Evolutionary conservation across 2,113 vertebrate species (phyloP), one percentile per base, ranked within the genome.

Genomic region (Syrmaticus mikado): DNA sequence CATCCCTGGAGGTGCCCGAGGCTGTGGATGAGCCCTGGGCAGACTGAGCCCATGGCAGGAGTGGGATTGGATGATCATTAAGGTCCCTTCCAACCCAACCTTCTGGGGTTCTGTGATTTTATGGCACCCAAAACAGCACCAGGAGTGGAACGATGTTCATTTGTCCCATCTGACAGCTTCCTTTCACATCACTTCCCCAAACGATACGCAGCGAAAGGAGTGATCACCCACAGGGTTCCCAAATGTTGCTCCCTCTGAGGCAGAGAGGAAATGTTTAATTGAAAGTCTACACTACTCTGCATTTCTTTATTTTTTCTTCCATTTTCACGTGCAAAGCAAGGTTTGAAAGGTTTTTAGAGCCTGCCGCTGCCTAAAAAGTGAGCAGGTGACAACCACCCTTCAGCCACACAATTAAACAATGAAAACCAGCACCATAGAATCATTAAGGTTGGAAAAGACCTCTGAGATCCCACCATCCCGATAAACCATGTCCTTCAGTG

Each of bases 321-420:
- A 74, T 80, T 78, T 48, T 53, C 34, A 43, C 5, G 55, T 48
- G 48, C 70, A 82, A 57, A 20, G 21, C 21, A 20, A 66, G 10
- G 40, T 32, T 57, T 30, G 55, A 45, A 45, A 46, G 53, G 48
- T 41, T 74, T 43, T 80, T 43, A 64, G 53, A 92, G 55, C 10
- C 41, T 8, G 15, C n/a, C 50, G 64, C 55, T 57, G 27, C 19
- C 15, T 57, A 24, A 25, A 79, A 14, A 57, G 8, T 4, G 18
- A 57, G 40, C 34, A 43, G 48, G 27, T 6, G 40, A 34, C 3
- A 68, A n/a, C 36, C 48, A 36, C 1, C n/a, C 58, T 32, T 12
- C 3, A 14, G 30, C 32, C 52, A 24, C 13, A 1, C 38, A 6
- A 7, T 8, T 20, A 6, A 0, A 11, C 5, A 0, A 10, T 4